Evolutionary conservation across 2,888 invertebrate species (phyloP), one percentile per base, ranked within the genome.

Genomic region (Eristalis tenax): DNA sequence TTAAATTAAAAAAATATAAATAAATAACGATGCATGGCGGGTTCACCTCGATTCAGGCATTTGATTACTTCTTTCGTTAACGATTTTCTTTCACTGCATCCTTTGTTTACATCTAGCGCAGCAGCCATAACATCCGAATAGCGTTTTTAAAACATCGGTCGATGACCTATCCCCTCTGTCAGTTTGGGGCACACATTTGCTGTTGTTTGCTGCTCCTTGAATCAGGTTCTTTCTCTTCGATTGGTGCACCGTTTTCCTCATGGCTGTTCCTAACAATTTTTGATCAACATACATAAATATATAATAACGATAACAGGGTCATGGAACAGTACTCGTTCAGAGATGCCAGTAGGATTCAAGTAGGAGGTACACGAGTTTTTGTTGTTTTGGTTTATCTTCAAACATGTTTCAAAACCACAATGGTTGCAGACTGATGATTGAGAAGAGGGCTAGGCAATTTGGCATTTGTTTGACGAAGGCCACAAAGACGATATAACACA

Each of bases 121-220:
- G 43, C 64, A 50, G 69, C 79, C 70, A 71, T 57, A 84, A 75
- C 65, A 84, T 81, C 84, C 80, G 81, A 75, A 81, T 76, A 71
- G 59, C 26, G 76, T 81, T 66, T 76, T 84, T 76, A 70, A 40
- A 84, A 70, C 75, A 71, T 63, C 71, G 81, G 84, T 84, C 84
- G 81, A 81, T 84, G 84, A 84, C 84, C 84, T 56, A 74, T 26
- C 61, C 26, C 57, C 28, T 80, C 40, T 68, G 73, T 43, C 76
- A 68, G 32, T 68, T 75, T 71, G 63, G 61, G 65, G 84, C 76
- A 28, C 75, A 81, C 69, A 5, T 69, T 70, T 71, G 38, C 35
- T 26, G 66, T 80, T 80, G 80, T 84, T 84, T 81, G 26, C 26
- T 26, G 26, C 26, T 70, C 65, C 70, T 80, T 43, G 38, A 80